Percentiles rank a stretch among this genome's conserved stretches.
These are phyloP conservation scores for Caretta caretta DNA, from an alignment of 2,113 vertebrate species.

Conservation along the genomic window DNA sequence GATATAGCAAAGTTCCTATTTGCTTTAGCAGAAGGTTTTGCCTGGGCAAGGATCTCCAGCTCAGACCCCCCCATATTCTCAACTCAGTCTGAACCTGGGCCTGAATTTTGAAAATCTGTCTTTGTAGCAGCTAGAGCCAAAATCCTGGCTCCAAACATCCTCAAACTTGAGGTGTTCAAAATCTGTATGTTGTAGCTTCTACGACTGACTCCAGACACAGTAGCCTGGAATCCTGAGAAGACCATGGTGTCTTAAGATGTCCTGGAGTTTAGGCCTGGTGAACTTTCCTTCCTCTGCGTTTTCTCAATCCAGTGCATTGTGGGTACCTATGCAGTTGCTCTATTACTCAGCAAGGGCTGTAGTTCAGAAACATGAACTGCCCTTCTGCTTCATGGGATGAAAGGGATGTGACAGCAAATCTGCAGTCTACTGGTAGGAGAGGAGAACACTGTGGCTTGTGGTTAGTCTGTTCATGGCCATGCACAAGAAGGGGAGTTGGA, in stretches of 20 bases:
- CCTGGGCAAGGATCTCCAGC: not conserved
- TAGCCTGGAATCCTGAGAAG: not conserved
- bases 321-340: fast-evolving
- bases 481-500: not conserved
- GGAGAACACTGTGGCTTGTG: not conserved
- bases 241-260: not conserved
- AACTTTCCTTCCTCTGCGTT: not conserved
- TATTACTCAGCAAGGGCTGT: not conserved
- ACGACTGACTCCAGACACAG: not conserved
- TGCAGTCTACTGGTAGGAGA: not conserved
- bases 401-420: not conserved
- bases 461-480: not conserved
- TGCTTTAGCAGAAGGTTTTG: not conserved
- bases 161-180: not conserved
- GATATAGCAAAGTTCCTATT: not conserved
- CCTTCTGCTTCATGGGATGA: not conserved
- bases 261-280: fast-evolving
- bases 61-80: not conserved
- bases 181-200: not conserved
- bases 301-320: not conserved
- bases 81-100: fast-evolving
- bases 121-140: not conserved
- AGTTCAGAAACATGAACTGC: too few species aligned
- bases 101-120: not conserved
- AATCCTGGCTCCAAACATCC: not conserved